A percentile compares a stretch with the other conserved stretches of the same genome.
These are phyloP conservation scores for Trididemnum clinides DNA, from an alignment of 23 tunicate genomes.

Conservation along the genomic window DNA sequence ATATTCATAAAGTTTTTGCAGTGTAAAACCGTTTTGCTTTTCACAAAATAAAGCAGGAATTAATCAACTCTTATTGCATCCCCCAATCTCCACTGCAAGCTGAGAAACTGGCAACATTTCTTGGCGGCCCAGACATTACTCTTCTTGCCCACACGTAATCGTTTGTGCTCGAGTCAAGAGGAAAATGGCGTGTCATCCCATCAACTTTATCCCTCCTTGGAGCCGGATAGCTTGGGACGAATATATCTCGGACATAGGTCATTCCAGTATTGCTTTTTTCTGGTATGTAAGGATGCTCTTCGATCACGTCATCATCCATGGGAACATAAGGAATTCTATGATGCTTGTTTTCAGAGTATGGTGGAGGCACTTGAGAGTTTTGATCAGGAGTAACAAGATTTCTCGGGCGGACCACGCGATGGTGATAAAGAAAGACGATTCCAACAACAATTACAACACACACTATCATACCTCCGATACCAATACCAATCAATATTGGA, in stretches of 20 bases:
- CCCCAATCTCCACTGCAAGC: neutral
- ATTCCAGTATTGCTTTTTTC: too few relatives aligned
- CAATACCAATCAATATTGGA: conserved; percentile 28
- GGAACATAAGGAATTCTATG: too few relatives aligned
- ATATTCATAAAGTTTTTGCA: too few relatives aligned
- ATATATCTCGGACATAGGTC: conserved; percentile 24
- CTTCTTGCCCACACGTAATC: conserved; percentile 48
- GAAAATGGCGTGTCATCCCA: neutral
- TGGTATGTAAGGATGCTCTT: neutral
- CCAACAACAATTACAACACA: conserved; percentile 6
- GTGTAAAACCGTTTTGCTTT: too few relatives aligned
- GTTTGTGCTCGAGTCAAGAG: neutral
- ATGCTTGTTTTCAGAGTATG: too few relatives aligned
- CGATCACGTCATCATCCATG: too few relatives aligned
- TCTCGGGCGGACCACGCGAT: conserved; percentile 33
- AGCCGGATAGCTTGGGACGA: conserved; percentile 5
- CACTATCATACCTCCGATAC: conserved; percentile 34
- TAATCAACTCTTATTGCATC: neutral
- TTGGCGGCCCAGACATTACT: conserved; percentile 24
- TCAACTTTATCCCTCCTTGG: neutral
- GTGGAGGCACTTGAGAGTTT: neutral
- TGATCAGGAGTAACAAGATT: conserved; percentile 5
- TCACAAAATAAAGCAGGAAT: too few relatives aligned
- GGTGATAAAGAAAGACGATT: conserved; percentile 31
- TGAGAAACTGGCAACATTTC: neutral